Conservation (phyloP, 2,888 invertebrate genomes). For the Sesia bembeciformis region DNA sequence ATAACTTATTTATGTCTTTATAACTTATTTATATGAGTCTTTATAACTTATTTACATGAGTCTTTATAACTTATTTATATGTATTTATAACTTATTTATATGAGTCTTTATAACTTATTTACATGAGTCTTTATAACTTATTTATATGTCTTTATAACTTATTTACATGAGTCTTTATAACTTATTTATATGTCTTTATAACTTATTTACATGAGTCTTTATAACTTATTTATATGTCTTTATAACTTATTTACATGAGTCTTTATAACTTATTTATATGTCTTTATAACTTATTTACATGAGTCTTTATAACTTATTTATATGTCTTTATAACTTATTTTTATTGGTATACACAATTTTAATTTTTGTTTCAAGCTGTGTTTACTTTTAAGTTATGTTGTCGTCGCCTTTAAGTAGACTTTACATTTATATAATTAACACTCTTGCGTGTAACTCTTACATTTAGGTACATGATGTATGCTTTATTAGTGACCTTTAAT, state of each 20-base stretch:
- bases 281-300: background rate
- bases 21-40: too few relatives aligned
- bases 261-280: conserved; percentile 1
- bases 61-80: background rate
- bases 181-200: conserved; percentile 1
- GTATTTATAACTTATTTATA: background rate
- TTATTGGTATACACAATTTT: too few relatives aligned
- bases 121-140: too few relatives aligned
- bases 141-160: background rate
- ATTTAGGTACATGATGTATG: too few relatives aligned
- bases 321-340: background rate
- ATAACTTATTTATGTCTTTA: background rate
- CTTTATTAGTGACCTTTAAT: too few relatives aligned
- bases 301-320: background rate
- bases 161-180: too few relatives aligned
- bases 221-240: background rate
- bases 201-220: too few relatives aligned
- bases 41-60: background rate
- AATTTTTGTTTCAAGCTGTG: too few relatives aligned
- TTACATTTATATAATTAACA: too few relatives aligned
- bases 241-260: too few relatives aligned
- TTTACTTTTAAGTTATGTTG: background rate
- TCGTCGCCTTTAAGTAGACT: background rate
- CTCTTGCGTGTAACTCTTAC: too few relatives aligned
- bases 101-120: background rate